A percentile compares a stretch with the other conserved stretches of the same genome.
Evolutionary conservation across 2,888 invertebrate species (phyloP).

Genomic region (Tupiocoris notatus): DNA sequence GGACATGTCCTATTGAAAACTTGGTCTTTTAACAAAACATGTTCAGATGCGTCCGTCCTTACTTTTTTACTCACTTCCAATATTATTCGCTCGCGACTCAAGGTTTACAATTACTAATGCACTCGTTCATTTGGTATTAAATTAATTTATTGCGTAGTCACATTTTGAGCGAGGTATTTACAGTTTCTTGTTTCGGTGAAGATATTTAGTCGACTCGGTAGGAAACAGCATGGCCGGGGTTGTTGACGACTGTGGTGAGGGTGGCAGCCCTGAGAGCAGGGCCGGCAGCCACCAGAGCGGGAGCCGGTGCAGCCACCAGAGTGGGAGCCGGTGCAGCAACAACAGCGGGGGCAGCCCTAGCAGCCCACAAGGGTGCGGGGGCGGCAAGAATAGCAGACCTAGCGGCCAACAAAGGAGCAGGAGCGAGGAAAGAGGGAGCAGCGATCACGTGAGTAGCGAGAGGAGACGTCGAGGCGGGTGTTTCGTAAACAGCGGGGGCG

Average conservation of each 20-base stretch:
- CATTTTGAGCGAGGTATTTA: constrained; percentile 33
- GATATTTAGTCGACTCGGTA: constrained; percentile 54
- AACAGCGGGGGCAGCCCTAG: constrained; percentile 46
- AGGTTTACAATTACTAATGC: too few species aligned
- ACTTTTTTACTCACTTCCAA: too few species aligned
- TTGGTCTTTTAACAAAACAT: too few species aligned
- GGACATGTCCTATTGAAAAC: too few species aligned
- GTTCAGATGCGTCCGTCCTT: too few species aligned
- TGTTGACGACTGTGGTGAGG: constrained; percentile 54
- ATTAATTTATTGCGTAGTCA: constrained; percentile 34
- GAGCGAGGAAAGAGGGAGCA: constrained; percentile 49
- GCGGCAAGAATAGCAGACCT: constrained; percentile 49
- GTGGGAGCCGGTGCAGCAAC: constrained; percentile 48
- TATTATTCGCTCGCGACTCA: too few species aligned
- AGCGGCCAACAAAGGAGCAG: constrained; percentile 36
- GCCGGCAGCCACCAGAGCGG: constrained; percentile 33
- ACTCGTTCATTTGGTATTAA: background rate
- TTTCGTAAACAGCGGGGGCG: constrained; percentile 23
- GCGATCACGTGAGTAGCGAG: constrained; percentile 54
- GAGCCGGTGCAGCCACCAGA: constrained; percentile 47
- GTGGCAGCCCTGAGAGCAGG: constrained; percentile 51
- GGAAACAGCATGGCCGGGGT: constrained; percentile 55
- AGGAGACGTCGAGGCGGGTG: constrained; percentile 54
- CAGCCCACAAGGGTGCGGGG: constrained; percentile 49
- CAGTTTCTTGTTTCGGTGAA: constrained; percentile 8